Conservation (phyloP, 2,113 vertebrate species). For the Petrocephalus microphthalmus region DNA sequence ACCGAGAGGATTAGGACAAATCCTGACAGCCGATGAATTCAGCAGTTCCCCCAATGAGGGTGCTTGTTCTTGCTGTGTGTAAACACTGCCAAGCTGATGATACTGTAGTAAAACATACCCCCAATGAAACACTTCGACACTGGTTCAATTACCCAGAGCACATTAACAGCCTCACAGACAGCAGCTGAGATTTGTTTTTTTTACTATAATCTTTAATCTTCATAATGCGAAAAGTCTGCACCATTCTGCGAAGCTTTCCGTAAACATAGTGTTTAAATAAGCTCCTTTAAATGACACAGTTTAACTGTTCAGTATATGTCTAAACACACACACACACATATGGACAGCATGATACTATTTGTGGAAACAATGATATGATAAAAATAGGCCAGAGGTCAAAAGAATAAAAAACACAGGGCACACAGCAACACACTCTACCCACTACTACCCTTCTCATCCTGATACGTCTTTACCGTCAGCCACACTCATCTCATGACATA, state of each 20-base stretch:
- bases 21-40: slow-evolving; percentile 60
- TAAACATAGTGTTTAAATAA: background rate
- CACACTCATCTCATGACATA: background rate
- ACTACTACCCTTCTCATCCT: background rate
- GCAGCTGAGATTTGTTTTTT: slow-evolving; percentile 33
- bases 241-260: background rate
- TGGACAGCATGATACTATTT: background rate
- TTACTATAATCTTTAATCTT: slow-evolving; percentile 37
- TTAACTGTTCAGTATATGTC: background rate
- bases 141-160: slow-evolving; percentile 63
- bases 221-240: background rate
- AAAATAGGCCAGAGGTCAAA: background rate
- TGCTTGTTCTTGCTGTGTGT: slow-evolving; percentile 70
- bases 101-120: slow-evolving; percentile 67
- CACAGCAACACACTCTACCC: background rate
- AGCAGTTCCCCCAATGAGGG: slow-evolving; percentile 61
- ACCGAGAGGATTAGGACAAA: slow-evolving; percentile 62
- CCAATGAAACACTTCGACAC: slow-evolving; percentile 62
- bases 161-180: slow-evolving; percentile 48
- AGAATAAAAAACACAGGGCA: background rate
- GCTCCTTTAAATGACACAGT: background rate
- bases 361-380: background rate
- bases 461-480: background rate
- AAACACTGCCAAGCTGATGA: slow-evolving; percentile 69
- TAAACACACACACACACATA: background rate